Evolutionary conservation across 2,888 invertebrate species (phyloP), one percentile per base, ranked within the genome.

Genomic region (Drosophila nigricruria): DNA sequence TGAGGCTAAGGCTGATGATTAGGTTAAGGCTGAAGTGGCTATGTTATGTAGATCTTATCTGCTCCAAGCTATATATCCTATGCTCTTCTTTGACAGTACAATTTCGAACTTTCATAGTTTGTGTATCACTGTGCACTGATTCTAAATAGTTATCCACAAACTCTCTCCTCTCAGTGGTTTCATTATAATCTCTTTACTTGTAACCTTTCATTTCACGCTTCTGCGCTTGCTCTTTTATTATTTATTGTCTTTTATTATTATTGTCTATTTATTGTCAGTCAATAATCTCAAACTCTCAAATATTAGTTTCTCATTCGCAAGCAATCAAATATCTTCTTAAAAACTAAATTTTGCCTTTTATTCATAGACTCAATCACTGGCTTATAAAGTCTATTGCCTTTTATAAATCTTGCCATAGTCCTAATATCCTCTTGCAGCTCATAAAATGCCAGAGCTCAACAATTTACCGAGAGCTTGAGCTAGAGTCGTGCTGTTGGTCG

Each of bases 371-470:
- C 23, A 9, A 10, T 2, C 36, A 10, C 5, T 6, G 14, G 30
- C 5, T 36, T 25, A 23, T n/a, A 25, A n/a, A 50, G n/a, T 27
- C 8, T 2, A 4, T 47, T 47, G 25, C n/a, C 23, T 38, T 8
- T 36, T 36, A 16, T 5, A 53, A n/a, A 23, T 50, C 10, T 0
- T 14, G 6, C 25, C 16, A n/a, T n/a, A 36, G 5, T 25, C 23
- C 8, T 4, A 5, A 16, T 9, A 30, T 56, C 32, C 56, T 23
- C n/a, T 43, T 1, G 8, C 25, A 42, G 43, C 47, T 60, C 18
- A 30, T 62, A 40, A 45, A 54, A 49, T 73, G 25, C 23, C 42
- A 14, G 12, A 49, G 47, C 20, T n/a, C 36, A 43, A 49, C 57
- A 57, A 57, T 36, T 53, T 47, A 34, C 47, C 45, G 52, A 38